A percentile compares a stretch with the other conserved stretches of the same genome.
phyloP scores from a whole-genome alignment of 2,888 invertebrate species.

The Cryptocephalus moraei region DNA sequence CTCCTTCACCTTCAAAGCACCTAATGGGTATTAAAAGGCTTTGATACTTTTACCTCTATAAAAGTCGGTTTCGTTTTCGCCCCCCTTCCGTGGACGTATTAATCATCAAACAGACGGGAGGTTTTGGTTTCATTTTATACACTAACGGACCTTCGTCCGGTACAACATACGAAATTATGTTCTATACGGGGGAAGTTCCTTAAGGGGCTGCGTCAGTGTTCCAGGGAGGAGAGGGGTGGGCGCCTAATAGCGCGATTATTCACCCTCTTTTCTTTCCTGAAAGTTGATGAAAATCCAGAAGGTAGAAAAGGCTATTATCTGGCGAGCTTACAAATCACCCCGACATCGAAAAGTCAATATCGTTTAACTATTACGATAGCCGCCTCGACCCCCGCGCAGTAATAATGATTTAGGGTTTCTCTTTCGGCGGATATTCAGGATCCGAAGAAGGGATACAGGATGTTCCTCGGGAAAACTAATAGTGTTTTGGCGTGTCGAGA shows the following conservation, averaged over 20 bases:
- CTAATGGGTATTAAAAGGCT: too few relatives aligned
- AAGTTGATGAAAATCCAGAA: conserved; percentile 27
- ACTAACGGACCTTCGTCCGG: too few relatives aligned
- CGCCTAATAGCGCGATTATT: conserved; percentile 27
- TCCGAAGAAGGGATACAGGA: conserved; percentile 8
- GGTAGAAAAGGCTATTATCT: conserved; percentile 24
- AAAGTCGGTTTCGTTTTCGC: too few relatives aligned
- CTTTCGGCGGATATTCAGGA: conserved; percentile 31
- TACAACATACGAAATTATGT: too few relatives aligned
- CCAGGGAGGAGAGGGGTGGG: conserved; percentile 9
- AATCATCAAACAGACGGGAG: too few relatives aligned
- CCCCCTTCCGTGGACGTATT: too few relatives aligned
- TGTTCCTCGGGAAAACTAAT: conserved; percentile 1
- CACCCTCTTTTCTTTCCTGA: conserved; percentile 26
- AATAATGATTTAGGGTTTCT: conserved; percentile 32
- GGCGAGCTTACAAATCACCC: conserved; percentile 28
- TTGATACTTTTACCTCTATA: too few relatives aligned
- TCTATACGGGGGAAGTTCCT: too few relatives aligned
- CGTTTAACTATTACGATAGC: conserved; percentile 30
- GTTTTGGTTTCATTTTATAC: too few relatives aligned
- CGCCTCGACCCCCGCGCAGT: conserved; percentile 14
- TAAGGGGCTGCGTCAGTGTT: too few relatives aligned
- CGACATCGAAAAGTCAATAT: conserved; percentile 31
- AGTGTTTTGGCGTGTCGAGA: too few relatives aligned
- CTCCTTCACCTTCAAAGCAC: too few relatives aligned